phyloP scores from a whole-genome alignment of 2,888 invertebrate species.

The Lycaena phlaeas region DNA sequence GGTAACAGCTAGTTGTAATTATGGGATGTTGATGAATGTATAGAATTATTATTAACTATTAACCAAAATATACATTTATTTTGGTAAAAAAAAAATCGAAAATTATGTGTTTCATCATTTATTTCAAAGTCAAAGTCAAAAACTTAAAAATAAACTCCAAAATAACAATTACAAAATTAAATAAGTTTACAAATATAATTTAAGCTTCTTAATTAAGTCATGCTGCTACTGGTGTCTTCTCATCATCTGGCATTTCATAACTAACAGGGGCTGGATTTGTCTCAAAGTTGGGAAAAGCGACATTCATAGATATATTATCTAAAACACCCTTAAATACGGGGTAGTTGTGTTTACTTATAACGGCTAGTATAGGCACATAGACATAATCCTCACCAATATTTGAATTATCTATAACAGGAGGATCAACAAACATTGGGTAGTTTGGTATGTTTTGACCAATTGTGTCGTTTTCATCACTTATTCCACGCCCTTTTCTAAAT shows the following conservation, averaged over 20 bases:
- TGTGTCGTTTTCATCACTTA: constrained; percentile 5
- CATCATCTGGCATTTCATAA: neutral
- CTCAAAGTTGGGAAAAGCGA: neutral
- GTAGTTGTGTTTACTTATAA: constrained; percentile 3
- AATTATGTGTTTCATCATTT: no score
- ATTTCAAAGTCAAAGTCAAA: no score
- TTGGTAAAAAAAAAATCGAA: no score
- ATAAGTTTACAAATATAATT: no score
- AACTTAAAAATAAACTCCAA: no score
- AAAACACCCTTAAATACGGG: neutral
- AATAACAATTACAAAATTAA: no score
- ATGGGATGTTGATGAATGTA: no score
- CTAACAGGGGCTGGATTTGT: neutral
- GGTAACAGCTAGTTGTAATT: no score
- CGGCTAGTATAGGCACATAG: constrained; percentile 1
- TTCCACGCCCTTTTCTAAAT: constrained; percentile 16
- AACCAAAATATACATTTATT: no score
- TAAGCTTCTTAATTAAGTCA: no score
- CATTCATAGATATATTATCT: constrained; percentile 5
- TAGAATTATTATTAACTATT: no score
- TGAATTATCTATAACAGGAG: neutral
- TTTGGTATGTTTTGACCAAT: neutral
- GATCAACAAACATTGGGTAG: neutral
- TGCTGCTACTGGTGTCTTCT: no score
- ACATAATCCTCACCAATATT: neutral